A percentile compares a stretch with the other conserved stretches of the same genome.
phyloP scores from a whole-genome alignment of 2,797 vertebrate species.

The Lepus oiostolus region DNA sequence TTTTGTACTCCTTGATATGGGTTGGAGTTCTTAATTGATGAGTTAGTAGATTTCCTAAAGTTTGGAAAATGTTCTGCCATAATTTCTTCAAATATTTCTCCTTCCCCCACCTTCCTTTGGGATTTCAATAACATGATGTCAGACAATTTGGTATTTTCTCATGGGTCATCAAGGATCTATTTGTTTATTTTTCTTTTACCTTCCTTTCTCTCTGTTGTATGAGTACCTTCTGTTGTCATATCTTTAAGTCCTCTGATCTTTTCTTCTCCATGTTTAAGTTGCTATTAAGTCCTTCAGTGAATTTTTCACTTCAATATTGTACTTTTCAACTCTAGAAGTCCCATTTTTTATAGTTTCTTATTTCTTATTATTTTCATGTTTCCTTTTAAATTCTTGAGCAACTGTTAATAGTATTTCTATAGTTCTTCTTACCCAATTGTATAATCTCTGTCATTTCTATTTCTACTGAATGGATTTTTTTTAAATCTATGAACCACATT shows the following conservation, averaged over 20 bases:
- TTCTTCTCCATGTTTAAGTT: neutral
- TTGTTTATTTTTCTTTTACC: neutral
- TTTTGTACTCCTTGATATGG: neutral
- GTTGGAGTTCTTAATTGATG: slow-evolving; percentile 9
- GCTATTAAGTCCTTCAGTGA: neutral
- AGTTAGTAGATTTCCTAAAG: neutral
- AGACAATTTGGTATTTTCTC: neutral
- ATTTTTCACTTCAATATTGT: slow-evolving; percentile 5
- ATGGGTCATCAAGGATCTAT: neutral
- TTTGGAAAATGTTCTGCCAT: neutral
- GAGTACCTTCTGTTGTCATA: neutral
- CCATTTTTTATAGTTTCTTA: neutral
- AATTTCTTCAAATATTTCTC: neutral
- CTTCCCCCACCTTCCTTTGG: neutral
- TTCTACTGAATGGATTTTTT: neutral
- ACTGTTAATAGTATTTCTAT: neutral
- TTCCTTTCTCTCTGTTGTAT: neutral
- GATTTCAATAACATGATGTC: neutral
- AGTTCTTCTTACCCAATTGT: neutral
- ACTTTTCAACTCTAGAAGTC: neutral
- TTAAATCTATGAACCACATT: neutral
- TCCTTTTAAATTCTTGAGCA: neutral
- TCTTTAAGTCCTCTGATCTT: neutral
- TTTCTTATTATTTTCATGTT: neutral
- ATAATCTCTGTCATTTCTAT: neutral